Evolutionary conservation across 2,113 vertebrate species (phyloP), one percentile per base, ranked within the genome.

Genomic region (Rhynchopsitta pachyrhyncha): DNA sequence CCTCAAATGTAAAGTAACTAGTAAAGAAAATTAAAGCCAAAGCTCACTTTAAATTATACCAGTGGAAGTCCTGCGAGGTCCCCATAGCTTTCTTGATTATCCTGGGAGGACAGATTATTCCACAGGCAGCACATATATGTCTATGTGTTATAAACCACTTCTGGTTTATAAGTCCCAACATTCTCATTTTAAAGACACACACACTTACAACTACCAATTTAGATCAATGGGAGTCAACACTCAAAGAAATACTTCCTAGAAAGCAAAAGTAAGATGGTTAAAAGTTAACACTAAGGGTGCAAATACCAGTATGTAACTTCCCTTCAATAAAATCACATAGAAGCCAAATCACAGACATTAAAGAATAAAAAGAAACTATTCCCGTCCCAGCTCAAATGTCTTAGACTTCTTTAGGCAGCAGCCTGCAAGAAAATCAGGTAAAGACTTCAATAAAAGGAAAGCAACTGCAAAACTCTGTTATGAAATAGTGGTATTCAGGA

Each of bases 361-460:
- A 96, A 86, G 59, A 83, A 86, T 62, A 80, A 91, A 90, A 37
- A 62, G 7, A 90, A 86, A 87, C 73, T 77, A 24, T 78, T 74
- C 33, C 55, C 60, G 27, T 31, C 41, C 29, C 50, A 92, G n/a
- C 31, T 78, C 53, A 81, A 42, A 91, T 83, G 41, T 47, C 59
- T 53, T 37, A 27, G 13, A n/a, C 35, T 74, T 84, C 73, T 71
- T 24, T 47, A 8, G n/a, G 24, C 41, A 86, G 64, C 46, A 79
- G 50, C 8, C 62, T 75, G 42, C 11, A 92, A 85, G 50, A 28
- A 90, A 90, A 31, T 37, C 5, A 0, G 50, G 60, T 50, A 59
- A 83, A 83, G 37, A 19, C 25, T 53, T 84, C 60, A 87, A 49
- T 12, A 25, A 78, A 94, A 59, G 23, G 35, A 74, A 75, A 91